A percentile compares a stretch with the other conserved stretches of the same genome.
phyloP scores from a whole-genome alignment of 2,888 invertebrate genomes.

The Peribatodes rhomboidaria region DNA sequence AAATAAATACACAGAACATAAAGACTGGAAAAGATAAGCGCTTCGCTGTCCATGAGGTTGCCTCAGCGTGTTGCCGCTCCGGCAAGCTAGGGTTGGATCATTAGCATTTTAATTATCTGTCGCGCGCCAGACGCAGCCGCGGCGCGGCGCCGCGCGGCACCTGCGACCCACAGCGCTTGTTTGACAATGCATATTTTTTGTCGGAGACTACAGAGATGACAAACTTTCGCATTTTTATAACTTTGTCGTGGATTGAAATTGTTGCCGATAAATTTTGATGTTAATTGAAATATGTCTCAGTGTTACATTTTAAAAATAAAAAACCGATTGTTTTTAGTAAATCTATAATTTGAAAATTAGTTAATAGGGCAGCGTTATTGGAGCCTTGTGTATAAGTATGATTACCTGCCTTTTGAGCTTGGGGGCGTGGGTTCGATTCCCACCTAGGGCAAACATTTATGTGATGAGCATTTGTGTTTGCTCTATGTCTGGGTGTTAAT shows the following conservation, averaged over 20 bases:
- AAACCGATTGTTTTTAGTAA: too few relatives aligned
- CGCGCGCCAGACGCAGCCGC: constrained; percentile 57
- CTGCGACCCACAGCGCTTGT: constrained; percentile 54
- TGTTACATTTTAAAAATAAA: too few relatives aligned
- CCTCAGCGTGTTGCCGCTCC: constrained; percentile 49
- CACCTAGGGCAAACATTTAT: too few relatives aligned
- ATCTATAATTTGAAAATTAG: too few relatives aligned
- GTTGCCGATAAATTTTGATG: background rate
- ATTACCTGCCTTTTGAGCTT: too few relatives aligned
- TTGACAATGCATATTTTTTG: constrained; percentile 62
- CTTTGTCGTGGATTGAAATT: constrained; percentile 1
- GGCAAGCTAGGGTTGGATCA: constrained; percentile 51
- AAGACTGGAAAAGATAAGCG: constrained; percentile 43
- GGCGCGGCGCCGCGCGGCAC: constrained; percentile 52
- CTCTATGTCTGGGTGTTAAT: too few relatives aligned
- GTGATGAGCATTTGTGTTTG: too few relatives aligned
- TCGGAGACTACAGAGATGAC: constrained; percentile 7
- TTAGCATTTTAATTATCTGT: constrained; percentile 84
- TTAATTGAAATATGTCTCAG: background rate
- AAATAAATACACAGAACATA: background rate
- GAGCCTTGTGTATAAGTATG: too few relatives aligned
- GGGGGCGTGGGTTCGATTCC: too few relatives aligned
- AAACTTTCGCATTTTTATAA: constrained; percentile 23
- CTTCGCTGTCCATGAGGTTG: constrained; percentile 43
- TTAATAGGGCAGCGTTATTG: too few relatives aligned